Base-by-base conservation (phyloP, 2,113 vertebrate genomes). In the Cranoglanis bouderius region DNA sequence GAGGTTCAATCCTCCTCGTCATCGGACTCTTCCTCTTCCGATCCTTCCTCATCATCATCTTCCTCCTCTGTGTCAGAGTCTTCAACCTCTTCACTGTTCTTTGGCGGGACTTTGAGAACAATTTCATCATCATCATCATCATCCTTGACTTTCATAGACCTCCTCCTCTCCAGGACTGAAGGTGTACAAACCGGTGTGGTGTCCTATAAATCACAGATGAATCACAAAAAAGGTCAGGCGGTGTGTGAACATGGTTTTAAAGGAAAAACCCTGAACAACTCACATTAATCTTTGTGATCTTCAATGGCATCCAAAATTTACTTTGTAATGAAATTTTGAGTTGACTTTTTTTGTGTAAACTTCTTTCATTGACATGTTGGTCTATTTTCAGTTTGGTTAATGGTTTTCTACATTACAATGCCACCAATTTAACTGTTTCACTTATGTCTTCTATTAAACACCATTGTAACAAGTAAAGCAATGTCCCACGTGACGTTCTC, bases 111-210 rank as follows among this genome's bases (percentile, higher is more conserved):
- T 85, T 91, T 97, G 80, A 98, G 43, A 85, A 96, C 81, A 3
- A 99, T 93, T 92, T 99, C 98, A 1, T 96, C 93, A 4, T 93
- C 95, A 0, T 12, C 92, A 1, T 94, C 92, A 0, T 93, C 90
- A 0, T 89, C 82, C 7, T 87, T 82, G 0, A 8, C 35, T 13
- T 85, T 93, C 80, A 94, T 88, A 63, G 96, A 96, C 91, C 96
- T 97, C 91, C 97, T 96, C 92, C 90, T 96, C 92, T 97, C 96
- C 3, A 99, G 93, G 90, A 97, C 90, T 0, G 97, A 92, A 19
- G 98, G 98, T 14, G 98, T 98, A 92, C 98, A 99, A 78, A 97
- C 93, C 0, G 97, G 97, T 2, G 98, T 99, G 55, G 92, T 63
- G 40, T 94, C 96, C 98, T 99, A 49, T 6, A 88, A 88, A 61